Conservation (phyloP, 2,888 invertebrate species). For the Harmothoe impar region DNA sequence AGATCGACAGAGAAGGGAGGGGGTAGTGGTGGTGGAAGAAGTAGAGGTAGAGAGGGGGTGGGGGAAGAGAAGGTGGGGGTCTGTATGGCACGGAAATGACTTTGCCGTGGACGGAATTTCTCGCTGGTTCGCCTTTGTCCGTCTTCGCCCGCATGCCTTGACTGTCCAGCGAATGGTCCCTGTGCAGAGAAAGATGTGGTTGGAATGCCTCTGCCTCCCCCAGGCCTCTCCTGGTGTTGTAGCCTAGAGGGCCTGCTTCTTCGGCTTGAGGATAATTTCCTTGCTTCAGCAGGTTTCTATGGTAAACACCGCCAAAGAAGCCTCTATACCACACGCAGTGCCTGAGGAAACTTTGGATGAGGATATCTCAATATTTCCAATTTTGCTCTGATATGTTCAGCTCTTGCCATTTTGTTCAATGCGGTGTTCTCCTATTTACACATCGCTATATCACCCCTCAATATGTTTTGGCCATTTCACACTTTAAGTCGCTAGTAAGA, state of each 20-base stretch:
- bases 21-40: not conserved
- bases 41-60: not conserved
- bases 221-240: not conserved
- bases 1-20: conserved; percentile 21
- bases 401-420: not conserved
- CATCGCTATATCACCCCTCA: too few species aligned
- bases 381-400: too few species aligned
- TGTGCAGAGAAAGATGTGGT: not conserved
- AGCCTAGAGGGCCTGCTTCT: not conserved
- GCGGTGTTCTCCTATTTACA: too few species aligned
- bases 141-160: not conserved
- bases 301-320: not conserved
- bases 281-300: not conserved
- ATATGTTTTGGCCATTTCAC: too few species aligned
- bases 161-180: not conserved
- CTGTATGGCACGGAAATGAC: conserved; percentile 8
- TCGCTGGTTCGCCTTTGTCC: not conserved
- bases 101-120: conserved; percentile 16
- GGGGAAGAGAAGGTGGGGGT: not conserved
- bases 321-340: not conserved
- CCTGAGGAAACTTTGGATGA: too few species aligned
- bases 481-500: too few species aligned
- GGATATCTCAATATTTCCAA: too few species aligned
- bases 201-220: not conserved
- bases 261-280: not conserved